A percentile compares a stretch with the other conserved stretches of the same genome.
Evolutionary conservation across 2,113 vertebrate species (phyloP).

Genomic region (Pterophyllum scalare): DNA sequence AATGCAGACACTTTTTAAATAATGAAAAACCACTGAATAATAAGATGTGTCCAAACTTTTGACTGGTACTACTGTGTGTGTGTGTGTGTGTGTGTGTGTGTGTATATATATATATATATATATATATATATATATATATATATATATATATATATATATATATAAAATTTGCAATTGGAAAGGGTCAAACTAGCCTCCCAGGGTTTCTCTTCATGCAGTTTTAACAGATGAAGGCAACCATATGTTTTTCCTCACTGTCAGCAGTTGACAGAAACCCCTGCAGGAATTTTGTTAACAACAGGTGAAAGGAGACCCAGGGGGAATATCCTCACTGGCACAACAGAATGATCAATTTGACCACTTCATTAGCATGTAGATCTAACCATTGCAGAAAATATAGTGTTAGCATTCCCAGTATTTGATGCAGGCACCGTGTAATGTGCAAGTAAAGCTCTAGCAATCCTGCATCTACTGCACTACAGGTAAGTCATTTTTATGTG

Average conservation of each 20-base stretch:
- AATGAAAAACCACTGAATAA: no score
- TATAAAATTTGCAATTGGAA: slow-evolving; percentile 49
- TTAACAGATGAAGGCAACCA: slow-evolving; percentile 64
- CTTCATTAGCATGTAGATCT: slow-evolving; percentile 37
- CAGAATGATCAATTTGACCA: slow-evolving; percentile 55
- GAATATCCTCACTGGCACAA: slow-evolving; percentile 55
- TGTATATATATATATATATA: no score
- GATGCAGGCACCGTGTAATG: background rate
- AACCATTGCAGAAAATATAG: background rate
- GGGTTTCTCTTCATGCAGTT: slow-evolving; percentile 50
- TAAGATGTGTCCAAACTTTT: no score
- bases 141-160: no score
- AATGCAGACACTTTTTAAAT: no score
- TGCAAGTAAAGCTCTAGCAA: background rate
- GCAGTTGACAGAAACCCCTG: slow-evolving; percentile 58
- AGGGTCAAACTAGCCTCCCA: slow-evolving; percentile 69
- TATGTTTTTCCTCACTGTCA: slow-evolving; percentile 66
- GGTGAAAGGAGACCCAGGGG: slow-evolving; percentile 62
- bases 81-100: no score
- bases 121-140: no score
- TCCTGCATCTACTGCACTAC: background rate
- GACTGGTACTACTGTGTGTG: no score
- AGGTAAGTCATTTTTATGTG: background rate
- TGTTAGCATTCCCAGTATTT: background rate
- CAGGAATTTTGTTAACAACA: slow-evolving; percentile 66